These are phyloP conservation scores for Mesembrinibis cayennensis DNA, from an alignment of 2,113 vertebrate species.

Conservation along the genomic window DNA sequence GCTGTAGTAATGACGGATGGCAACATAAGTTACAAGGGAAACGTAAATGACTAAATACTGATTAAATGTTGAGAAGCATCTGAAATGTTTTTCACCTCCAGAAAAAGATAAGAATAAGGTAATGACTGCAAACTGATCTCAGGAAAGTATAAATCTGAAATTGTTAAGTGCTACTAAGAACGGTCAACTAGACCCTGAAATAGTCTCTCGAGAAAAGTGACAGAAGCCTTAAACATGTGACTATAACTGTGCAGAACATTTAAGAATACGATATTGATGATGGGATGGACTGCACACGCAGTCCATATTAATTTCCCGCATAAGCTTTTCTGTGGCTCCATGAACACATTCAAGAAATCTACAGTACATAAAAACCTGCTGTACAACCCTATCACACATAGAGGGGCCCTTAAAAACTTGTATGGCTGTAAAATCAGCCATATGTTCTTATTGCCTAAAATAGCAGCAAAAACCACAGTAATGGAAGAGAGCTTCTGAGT, in stretches of 20 bases:
- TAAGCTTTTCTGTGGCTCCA: background rate
- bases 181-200: background rate
- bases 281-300: background rate
- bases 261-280: background rate
- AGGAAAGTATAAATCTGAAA: background rate
- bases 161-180: background rate
- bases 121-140: background rate
- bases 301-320: background rate
- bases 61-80: background rate
- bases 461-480: background rate
- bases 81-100: background rate
- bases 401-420: background rate
- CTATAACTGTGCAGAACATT: background rate
- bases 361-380: background rate
- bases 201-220: background rate
- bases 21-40: background rate
- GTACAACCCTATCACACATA: background rate
- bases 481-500: background rate
- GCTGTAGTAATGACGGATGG: background rate
- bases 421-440: background rate
- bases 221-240: background rate
- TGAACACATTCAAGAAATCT: background rate
- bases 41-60: background rate
- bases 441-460: constrained; percentile 2
- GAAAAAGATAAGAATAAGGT: background rate